Conservation (phyloP, 2,888 invertebrate genomes). For the Ochropacha duplaris region DNA sequence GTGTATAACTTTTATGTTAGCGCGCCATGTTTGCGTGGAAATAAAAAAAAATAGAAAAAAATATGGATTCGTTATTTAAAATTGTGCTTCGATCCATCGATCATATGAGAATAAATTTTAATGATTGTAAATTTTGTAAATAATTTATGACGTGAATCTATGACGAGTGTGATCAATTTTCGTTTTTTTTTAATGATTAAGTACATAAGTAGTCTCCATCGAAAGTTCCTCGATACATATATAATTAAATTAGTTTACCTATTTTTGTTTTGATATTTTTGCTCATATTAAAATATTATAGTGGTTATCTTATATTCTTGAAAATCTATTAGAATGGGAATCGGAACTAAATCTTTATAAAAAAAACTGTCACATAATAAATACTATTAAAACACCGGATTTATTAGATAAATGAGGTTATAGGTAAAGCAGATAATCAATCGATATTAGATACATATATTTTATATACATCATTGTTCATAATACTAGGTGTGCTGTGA, state of each 20-base stretch:
- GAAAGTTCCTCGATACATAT: slow-evolving; percentile 28
- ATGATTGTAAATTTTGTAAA: slow-evolving; percentile 60
- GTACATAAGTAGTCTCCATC: slow-evolving; percentile 17
- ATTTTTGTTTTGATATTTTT: slow-evolving; percentile 6
- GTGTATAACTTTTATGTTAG: not conserved
- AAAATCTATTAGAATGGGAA: too few relatives aligned
- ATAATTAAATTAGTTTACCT: slow-evolving; percentile 15
- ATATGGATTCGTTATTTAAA: not conserved
- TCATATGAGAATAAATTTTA: slow-evolving; percentile 18
- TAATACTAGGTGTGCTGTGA: not conserved
- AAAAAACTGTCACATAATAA: not conserved
- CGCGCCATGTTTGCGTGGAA: not conserved
- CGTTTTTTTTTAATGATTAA: slow-evolving; percentile 7
- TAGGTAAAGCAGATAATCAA: not conserved
- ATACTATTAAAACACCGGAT: slow-evolving; percentile 7
- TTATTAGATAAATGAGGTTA: not conserved
- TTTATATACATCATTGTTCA: not conserved
- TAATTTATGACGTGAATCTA: slow-evolving; percentile 49
- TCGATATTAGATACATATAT: not conserved
- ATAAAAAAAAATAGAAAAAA: not conserved
- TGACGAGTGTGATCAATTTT: slow-evolving; percentile 39
- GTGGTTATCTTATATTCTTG: not conserved
- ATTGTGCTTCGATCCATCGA: slow-evolving; percentile 18
- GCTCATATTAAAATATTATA: slow-evolving; percentile 5
- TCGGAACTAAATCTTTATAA: too few relatives aligned